Evolutionary conservation across 2,797 vertebrate species (phyloP), one percentile per base, ranked within the genome.

Genomic region (Chelidonichthys spinosus): DNA sequence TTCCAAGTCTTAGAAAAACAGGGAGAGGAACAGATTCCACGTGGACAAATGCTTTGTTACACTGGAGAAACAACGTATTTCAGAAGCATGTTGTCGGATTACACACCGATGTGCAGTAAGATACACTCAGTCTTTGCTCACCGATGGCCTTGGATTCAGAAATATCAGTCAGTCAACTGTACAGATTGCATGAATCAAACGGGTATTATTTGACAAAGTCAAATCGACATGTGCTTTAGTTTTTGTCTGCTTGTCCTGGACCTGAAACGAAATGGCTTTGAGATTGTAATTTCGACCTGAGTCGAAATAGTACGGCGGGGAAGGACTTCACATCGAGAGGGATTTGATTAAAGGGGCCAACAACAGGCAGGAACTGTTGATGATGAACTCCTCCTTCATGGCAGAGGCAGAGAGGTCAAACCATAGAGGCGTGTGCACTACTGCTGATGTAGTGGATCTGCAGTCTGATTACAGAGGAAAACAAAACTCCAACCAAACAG

Each of bases 301-400:
- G 42, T 55, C 47, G 56, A 70, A 71, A 68, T 37, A 55, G 9
- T 65, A n/a, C 0, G 4, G 8, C 6, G 13, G n/a, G 11, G 5
- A 7, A 47, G 47, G 37, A 67, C 18, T 52, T 13, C 42, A 32
- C 11, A 58, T 42, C 49, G 14, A 66, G 11, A 32, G 15, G 11
- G 0, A 43, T 10, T 67, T 69, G 40, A 73, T 18, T 73, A 63
- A 78, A 58, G 37, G 44, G 11, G 54, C 63, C 65, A 64, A 39
- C 32, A 69, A 74, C 3, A 11, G n/a, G 36, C 25, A 47, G 35
- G 8, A 68, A 39, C 1, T 18, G 33, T 63, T 6, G 39, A 18
- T 46, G 42, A 50, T 78, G 36, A 39, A 4, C 7, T 36, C 53
- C 11, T 53, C 53, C 18, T 54, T 66, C 39, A 46, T 35, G 32